These are phyloP conservation scores for Chloroceryle amazona DNA, from an alignment of 2,797 vertebrate genomes.

Conservation along the genomic window DNA sequence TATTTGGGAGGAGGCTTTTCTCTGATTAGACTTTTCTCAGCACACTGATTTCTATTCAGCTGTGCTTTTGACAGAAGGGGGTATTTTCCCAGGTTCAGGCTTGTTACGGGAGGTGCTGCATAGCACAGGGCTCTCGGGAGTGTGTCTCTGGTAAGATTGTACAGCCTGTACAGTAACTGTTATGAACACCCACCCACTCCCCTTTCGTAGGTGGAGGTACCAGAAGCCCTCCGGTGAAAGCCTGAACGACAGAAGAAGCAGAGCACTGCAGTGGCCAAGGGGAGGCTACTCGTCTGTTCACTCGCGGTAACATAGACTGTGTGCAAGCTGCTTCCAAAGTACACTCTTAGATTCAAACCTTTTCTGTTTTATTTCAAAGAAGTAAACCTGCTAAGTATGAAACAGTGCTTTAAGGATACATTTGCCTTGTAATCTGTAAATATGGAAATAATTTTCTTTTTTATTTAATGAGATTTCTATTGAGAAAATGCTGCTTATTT, in stretches of 20 bases:
- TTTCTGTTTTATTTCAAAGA: constrained; percentile 63
- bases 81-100: background rate
- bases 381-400: constrained; percentile 5
- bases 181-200: background rate
- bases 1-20: background rate
- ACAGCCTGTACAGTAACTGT: background rate
- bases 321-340: constrained; percentile 60
- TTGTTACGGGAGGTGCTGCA: background rate
- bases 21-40: background rate
- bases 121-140: background rate
- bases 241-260: constrained; percentile 21
- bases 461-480: constrained; percentile 78
- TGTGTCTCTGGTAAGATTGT: background rate
- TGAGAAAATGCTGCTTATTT: constrained; percentile 70
- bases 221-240: constrained; percentile 83
- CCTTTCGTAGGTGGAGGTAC: constrained; percentile 87
- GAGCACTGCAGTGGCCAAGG: background rate
- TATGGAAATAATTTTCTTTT: constrained; percentile 82
- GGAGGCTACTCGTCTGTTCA: constrained; percentile 37
- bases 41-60: background rate
- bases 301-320: constrained; percentile 48
- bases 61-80: background rate
- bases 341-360: constrained; percentile 53
- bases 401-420: constrained; percentile 64
- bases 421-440: constrained; percentile 81